Percentiles rank a stretch among this genome's conserved stretches.
Evolutionary conservation across 2,113 vertebrate genomes (phyloP).

Genomic region (Leuciscus idus): DNA sequence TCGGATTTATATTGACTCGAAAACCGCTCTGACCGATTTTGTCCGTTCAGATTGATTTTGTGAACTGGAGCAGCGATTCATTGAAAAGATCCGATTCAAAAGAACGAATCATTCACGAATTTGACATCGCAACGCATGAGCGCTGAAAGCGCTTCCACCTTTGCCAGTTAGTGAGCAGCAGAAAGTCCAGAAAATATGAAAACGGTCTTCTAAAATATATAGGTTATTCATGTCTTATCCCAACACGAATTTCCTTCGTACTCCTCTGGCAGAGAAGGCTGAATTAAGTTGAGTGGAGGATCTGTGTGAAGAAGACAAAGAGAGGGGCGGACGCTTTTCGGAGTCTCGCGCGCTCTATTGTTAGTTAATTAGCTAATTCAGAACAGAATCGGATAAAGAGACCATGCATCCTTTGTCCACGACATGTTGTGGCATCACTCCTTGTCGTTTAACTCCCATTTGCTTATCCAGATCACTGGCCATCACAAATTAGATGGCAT

Average conservation of each 20-base stretch:
- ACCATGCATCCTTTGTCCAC: slow-evolving; percentile 44
- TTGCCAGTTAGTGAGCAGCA: too few relatives aligned
- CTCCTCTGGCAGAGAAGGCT: neutral
- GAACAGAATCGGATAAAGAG: slow-evolving; percentile 18
- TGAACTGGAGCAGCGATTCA: neutral
- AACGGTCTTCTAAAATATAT: neutral
- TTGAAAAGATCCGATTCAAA: neutral
- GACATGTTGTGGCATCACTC: slow-evolving; percentile 42
- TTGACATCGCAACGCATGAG: neutral
- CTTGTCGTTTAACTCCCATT: slow-evolving; percentile 13
- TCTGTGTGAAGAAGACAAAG: slow-evolving; percentile 1
- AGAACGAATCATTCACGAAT: neutral
- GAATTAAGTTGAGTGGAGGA: neutral
- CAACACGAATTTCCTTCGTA: neutral
- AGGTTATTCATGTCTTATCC: neutral
- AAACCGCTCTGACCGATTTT: neutral
- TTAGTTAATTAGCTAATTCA: slow-evolving; percentile 35
- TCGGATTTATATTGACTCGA: too few relatives aligned
- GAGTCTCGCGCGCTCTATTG: slow-evolving; percentile 26
- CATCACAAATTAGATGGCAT: neutral
- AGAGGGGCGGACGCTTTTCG: slow-evolving; percentile 17
- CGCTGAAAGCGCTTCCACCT: neutral
- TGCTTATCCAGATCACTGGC: neutral
- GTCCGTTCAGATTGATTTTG: neutral
- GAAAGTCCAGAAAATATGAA: neutral